phyloP scores from a whole-genome alignment of 35 echinoderm and acorn worm genomes.

The Apostichopus japonicus region DNA sequence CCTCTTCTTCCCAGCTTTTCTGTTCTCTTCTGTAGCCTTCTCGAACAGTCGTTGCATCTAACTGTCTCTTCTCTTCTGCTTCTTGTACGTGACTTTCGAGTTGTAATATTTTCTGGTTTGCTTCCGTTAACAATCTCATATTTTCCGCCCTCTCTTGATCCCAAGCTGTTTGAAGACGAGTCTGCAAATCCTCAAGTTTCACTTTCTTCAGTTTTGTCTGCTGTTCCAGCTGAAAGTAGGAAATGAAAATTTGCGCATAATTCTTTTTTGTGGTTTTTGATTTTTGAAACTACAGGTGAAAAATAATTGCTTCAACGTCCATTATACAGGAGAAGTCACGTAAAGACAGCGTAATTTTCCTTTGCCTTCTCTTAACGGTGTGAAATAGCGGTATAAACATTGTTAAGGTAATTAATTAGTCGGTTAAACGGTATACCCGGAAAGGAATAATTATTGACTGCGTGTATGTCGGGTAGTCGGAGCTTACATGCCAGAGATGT shows the following conservation, averaged over 20 bases:
- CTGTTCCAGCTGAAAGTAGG: slow-evolving; percentile 70
- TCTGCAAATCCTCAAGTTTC: slow-evolving; percentile 85
- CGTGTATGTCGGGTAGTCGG: too few relatives aligned
- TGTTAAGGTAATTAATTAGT: too few relatives aligned
- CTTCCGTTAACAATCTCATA: slow-evolving; percentile 80
- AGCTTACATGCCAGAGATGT: too few relatives aligned
- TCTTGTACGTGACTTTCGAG: slow-evolving; percentile 77
- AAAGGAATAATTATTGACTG: too few relatives aligned
- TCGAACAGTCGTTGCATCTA: slow-evolving; percentile 60
- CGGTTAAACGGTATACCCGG: too few relatives aligned
- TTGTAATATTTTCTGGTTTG: slow-evolving; percentile 83
- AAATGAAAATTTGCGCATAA: background rate
- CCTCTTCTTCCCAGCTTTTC: slow-evolving; percentile 74
- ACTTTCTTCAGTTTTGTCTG: slow-evolving; percentile 92
- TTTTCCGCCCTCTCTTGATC: slow-evolving; percentile 88
- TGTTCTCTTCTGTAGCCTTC: slow-evolving; percentile 74
- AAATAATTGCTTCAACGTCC: too few relatives aligned
- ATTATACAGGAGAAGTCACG: too few relatives aligned
- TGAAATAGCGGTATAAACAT: too few relatives aligned
- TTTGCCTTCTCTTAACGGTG: too few relatives aligned
- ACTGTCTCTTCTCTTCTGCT: slow-evolving; percentile 52
- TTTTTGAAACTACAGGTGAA: too few relatives aligned
- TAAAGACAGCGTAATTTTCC: too few relatives aligned
- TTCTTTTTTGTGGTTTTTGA: too few relatives aligned
- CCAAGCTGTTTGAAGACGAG: slow-evolving; percentile 82